phyloP scores from a whole-genome alignment of 2,797 vertebrate genomes.

The Enteromius argenteus region DNA sequence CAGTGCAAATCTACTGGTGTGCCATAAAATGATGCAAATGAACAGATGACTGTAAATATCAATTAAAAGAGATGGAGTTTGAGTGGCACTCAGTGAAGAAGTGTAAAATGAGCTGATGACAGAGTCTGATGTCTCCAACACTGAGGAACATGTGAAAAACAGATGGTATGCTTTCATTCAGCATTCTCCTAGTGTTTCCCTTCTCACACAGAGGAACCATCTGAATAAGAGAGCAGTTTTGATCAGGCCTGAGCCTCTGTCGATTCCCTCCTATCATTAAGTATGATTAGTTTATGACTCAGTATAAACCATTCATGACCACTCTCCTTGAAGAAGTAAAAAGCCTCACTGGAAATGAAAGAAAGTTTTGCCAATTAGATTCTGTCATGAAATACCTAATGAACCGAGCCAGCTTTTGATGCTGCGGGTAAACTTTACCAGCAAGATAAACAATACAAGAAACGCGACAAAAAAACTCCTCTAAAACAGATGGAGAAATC shows the following conservation, averaged over 20 bases:
- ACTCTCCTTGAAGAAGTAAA: constrained; percentile 76
- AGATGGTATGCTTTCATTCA: constrained; percentile 79
- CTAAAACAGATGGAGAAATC: constrained; percentile 72
- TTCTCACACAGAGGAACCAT: constrained; percentile 73
- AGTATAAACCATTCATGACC: constrained; percentile 68
- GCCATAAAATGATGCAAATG: constrained; percentile 54
- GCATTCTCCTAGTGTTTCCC: constrained; percentile 72
- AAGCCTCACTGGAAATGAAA: constrained; percentile 70
- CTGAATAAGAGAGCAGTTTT: constrained; percentile 72
- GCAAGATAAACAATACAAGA: constrained; percentile 59
- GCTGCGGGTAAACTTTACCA: constrained; percentile 69
- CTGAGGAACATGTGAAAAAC: constrained; percentile 72
- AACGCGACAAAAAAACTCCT: constrained; percentile 27
- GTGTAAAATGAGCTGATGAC: constrained; percentile 72
- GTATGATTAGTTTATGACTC: constrained; percentile 72
- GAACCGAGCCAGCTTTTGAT: constrained; percentile 76
- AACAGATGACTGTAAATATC: constrained; percentile 51
- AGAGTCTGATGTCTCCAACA: constrained; percentile 70
- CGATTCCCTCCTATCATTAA: constrained; percentile 72
- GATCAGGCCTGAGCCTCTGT: constrained; percentile 70
- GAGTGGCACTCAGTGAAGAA: constrained; percentile 59
- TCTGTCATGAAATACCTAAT: constrained; percentile 75
- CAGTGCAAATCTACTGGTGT: constrained; percentile 20
- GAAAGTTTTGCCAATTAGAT: constrained; percentile 74
- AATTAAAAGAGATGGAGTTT: constrained; percentile 62